Conservation (phyloP, 2,113 vertebrate species). For the Raja brachyura region DNA sequence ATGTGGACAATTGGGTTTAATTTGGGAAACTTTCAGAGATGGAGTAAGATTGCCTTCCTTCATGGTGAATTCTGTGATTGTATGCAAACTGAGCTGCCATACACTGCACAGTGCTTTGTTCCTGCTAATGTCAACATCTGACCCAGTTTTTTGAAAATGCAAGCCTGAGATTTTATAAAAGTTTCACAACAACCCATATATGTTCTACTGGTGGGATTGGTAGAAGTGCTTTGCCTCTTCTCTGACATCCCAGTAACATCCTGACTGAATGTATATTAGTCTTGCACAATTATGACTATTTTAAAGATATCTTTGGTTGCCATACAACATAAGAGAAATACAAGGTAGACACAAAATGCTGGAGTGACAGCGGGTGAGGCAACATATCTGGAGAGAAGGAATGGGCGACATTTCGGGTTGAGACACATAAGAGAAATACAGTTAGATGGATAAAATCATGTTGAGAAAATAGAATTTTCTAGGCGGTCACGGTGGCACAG, state of each 20-base stretch:
- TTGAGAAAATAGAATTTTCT: background rate
- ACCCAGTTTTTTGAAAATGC: background rate
- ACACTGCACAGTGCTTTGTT: no score
- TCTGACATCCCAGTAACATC: background rate
- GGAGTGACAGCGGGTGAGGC: no score
- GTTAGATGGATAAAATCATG: background rate
- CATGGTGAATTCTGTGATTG: background rate
- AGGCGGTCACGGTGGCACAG: no score
- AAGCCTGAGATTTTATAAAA: background rate
- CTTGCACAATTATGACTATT: background rate
- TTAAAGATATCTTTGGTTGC: background rate
- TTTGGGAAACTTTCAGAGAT: background rate
- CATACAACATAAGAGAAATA: background rate
- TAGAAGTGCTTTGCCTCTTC: background rate
- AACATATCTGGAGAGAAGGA: no score
- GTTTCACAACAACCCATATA: background rate
- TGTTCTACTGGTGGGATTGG: no score
- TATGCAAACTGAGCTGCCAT: background rate
- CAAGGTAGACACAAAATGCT: background rate
- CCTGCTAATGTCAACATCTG: background rate
- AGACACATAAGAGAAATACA: background rate
- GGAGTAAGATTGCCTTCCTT: background rate
- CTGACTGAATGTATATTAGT: background rate
- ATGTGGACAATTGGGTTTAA: background rate
- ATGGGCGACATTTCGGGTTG: no score